Percentiles rank a stretch among this genome's conserved stretches.
Evolutionary conservation across 2,797 vertebrate species (phyloP).

Genomic region (Toxotes lorentzi): DNA sequence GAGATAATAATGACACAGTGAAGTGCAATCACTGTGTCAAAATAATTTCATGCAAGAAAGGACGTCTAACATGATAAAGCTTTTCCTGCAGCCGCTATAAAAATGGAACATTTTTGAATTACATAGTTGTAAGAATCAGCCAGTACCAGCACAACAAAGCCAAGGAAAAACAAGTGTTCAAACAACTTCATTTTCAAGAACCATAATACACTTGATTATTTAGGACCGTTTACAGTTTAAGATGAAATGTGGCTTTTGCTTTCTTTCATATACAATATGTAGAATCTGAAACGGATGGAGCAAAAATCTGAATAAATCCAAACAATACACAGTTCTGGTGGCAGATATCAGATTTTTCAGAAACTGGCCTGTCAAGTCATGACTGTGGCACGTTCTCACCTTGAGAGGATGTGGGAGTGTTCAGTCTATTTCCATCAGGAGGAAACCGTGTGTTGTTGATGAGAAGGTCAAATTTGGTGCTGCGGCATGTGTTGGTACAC

Average conservation of each 20-base stretch:
- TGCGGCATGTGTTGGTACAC: constrained; percentile 98
- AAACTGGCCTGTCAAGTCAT: rapidly evolving
- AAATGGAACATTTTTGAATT: neutral
- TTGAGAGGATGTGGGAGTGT: constrained; percentile 89
- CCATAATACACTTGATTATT: neutral
- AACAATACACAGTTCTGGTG: neutral
- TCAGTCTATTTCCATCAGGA: constrained; percentile 90
- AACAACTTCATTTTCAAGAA: neutral
- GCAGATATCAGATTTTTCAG: neutral
- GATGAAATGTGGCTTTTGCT: neutral
- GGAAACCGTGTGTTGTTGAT: constrained; percentile 97
- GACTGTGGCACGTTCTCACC: constrained; percentile 80
- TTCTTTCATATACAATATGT: neutral
- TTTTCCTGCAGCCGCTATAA: neutral
- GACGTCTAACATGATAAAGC: neutral
- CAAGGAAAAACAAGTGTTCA: neutral
- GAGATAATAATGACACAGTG: neutral
- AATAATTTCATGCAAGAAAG: neutral
- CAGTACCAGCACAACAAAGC: no score
- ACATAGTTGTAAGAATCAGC: no score
- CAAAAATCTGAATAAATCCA: neutral
- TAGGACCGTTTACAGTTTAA: neutral
- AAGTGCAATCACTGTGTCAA: neutral
- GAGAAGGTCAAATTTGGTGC: constrained; percentile 98
- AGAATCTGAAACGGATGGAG: neutral